Base-by-base conservation (phyloP, 2,113 vertebrate genomes). In the Eleginops maclovinus region DNA sequence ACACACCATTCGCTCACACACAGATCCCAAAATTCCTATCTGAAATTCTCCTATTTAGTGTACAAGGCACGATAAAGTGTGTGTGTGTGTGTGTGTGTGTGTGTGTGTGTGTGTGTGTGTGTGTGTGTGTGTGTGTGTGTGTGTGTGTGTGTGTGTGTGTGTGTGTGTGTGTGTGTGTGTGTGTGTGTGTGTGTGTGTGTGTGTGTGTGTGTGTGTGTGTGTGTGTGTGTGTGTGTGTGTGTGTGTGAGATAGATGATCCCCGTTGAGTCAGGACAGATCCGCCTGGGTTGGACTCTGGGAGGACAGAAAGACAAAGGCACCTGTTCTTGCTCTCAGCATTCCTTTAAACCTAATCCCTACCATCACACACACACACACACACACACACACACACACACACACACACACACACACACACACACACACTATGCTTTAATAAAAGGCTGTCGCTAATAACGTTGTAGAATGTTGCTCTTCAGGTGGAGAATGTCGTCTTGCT, bases 261-360 rank as follows among this genome's bases (percentile, higher is more conserved):
- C 64, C 67, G 63, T 63, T 82, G 78, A 86, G 80, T 87, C 84
- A 77, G 82, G 81, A 78, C 72, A 84, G 65, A 83, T 88, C 77
- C 50, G 79, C 50, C 84, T 64, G 63, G 67, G 81, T 74, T 82
- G 53, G 72, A 80, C 73, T 82, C 61, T 17, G 73, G 67, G 77
- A 81, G 70, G 79, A 72, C 54, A 65, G 82, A 87, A 87, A 87
- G 88, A 91, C 89, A 93, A 91, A 89, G 85, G 78, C 90, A 91
- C 81, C 81, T 88, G 89, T 92, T 92, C 87, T 92, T 88, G 88
- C 82, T 91, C 86, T 82, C 77, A 77, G 78, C 89, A 90, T 91
- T 91, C 89, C 87, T 89, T 67, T 76, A 43, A 84, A 84, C 86
- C 82, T 88, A 91, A 90, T 88, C 89, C 88, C 44, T 43, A 63